A percentile compares a stretch with the other conserved stretches of the same genome.
Evolutionary conservation across 2,113 vertebrate species (phyloP).

Genomic region (Agapornis roseicollis): DNA sequence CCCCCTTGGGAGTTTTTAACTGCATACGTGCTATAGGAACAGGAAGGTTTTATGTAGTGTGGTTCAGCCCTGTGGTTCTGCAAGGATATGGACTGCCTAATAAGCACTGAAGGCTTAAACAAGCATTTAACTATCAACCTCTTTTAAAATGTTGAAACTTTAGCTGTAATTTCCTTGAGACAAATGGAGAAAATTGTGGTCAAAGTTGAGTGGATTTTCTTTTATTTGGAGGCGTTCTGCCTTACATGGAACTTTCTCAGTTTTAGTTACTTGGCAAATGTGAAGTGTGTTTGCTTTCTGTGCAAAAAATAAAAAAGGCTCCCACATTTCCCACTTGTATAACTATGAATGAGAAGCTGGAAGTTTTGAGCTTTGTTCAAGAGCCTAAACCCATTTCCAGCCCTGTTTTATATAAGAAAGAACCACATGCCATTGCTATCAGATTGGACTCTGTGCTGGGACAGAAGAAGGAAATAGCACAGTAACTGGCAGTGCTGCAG

Average conservation of each 20-base stretch:
- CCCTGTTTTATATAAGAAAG: not conserved
- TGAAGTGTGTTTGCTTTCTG: not conserved
- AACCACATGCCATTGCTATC: not conserved
- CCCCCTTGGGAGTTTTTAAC: not conserved
- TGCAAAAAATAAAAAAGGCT: not conserved
- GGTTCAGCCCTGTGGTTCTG: not conserved
- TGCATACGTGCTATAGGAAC: not conserved
- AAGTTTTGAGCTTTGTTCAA: not conserved
- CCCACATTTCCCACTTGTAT: not conserved
- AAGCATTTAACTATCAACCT: not conserved
- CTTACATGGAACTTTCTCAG: slow-evolving; percentile 31
- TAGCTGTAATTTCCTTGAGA: not conserved
- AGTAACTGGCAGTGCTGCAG: not conserved
- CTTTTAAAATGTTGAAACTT: not conserved
- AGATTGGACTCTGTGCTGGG: not conserved
- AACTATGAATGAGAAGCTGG: not conserved
- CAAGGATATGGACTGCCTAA: not conserved
- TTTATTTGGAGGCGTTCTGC: slow-evolving; percentile 11
- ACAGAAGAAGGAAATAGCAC: not conserved
- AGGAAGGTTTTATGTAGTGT: not conserved
- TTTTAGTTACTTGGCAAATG: slow-evolving; percentile 4
- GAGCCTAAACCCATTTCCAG: not conserved
- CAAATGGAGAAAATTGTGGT: not conserved
- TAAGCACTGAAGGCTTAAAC: not conserved
- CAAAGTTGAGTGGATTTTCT: not conserved